Percentiles rank a stretch among this genome's conserved stretches.
Conservation (phyloP, 2,888 invertebrate species). For the Eupithecia pulchellata region DNA sequence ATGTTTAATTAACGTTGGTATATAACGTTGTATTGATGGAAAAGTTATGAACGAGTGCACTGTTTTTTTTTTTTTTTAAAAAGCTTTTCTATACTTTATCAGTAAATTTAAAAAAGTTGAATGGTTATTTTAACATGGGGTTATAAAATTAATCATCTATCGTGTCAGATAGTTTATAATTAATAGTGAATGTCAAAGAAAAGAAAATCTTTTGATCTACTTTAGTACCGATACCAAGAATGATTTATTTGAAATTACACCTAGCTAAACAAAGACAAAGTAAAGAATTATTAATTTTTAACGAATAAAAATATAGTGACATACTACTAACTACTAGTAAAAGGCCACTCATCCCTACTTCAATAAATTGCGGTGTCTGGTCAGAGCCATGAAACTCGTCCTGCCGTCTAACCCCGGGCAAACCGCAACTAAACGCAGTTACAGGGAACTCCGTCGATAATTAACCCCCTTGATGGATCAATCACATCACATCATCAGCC, state of each 20-base stretch:
- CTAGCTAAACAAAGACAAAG: not conserved
- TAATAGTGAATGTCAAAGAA: not conserved
- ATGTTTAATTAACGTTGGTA: not conserved
- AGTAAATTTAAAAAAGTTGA: too few species aligned
- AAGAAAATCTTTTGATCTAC: not conserved
- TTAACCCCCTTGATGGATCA: not conserved
- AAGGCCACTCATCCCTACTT: not conserved
- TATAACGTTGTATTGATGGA: not conserved
- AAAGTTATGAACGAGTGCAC: not conserved
- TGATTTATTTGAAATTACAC: not conserved
- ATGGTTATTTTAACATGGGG: too few species aligned
- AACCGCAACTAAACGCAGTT: not conserved
- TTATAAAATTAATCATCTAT: too few species aligned
- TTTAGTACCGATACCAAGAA: not conserved
- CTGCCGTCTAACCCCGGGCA: not conserved
- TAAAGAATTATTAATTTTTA: too few species aligned
- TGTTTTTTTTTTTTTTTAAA: too few species aligned
- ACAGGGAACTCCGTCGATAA: not conserved
- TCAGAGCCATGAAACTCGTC: not conserved
- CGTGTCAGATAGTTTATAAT: not conserved
- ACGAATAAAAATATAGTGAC: too few species aligned
- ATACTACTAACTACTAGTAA: not conserved
- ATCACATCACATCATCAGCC: too few species aligned
- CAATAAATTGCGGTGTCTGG: not conserved
- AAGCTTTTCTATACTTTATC: too few species aligned